Percentiles rank a stretch among this genome's conserved stretches.
Conservation (phyloP, 1,140 invertebrate genomes). For the Drosophila sp. region DNA sequence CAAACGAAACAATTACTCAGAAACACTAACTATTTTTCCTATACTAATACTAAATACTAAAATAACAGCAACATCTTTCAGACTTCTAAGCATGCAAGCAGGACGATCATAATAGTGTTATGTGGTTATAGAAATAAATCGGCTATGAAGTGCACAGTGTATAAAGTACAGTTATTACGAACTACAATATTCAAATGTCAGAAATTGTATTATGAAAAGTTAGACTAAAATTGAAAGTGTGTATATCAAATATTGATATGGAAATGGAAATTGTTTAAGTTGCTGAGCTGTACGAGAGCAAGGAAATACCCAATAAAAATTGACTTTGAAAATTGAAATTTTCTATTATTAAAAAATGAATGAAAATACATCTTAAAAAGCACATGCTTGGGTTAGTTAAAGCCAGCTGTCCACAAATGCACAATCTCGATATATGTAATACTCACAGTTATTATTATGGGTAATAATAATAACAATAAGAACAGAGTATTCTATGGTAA, state of each 20-base stretch:
- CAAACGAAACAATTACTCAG: slow-evolving; percentile 14
- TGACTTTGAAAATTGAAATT: slow-evolving; percentile 48
- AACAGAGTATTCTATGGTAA: slow-evolving; percentile 25
- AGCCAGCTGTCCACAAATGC: slow-evolving; percentile 65
- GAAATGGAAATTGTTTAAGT: slow-evolving; percentile 59
- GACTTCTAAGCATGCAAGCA: slow-evolving; percentile 58
- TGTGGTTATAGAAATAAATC: slow-evolving; percentile 49
- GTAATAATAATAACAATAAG: slow-evolving; percentile 10
- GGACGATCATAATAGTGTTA: slow-evolving; percentile 71
- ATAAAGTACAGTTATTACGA: slow-evolving; percentile 48
- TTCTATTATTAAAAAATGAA: slow-evolving; percentile 44
- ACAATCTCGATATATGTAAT: slow-evolving; percentile 49
- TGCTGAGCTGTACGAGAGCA: slow-evolving; percentile 59
- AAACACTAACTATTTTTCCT: slow-evolving; percentile 68
- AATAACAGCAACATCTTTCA: slow-evolving; percentile 44
- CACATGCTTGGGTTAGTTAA: slow-evolving; percentile 20
- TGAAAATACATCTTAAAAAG: slow-evolving; percentile 12
- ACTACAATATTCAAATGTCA: not conserved
- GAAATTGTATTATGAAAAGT: slow-evolving; percentile 23
- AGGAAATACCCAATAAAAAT: slow-evolving; percentile 50
- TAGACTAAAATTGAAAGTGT: slow-evolving; percentile 38
- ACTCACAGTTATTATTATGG: slow-evolving; percentile 21
- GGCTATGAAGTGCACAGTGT: slow-evolving; percentile 30
- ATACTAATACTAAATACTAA: slow-evolving; percentile 26
- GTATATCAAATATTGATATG: slow-evolving; percentile 34